A percentile compares a stretch with the other conserved stretches of the same genome.
phyloP scores from a whole-genome alignment of 2,797 vertebrate species.

The Basileuterus tristriatus region DNA sequence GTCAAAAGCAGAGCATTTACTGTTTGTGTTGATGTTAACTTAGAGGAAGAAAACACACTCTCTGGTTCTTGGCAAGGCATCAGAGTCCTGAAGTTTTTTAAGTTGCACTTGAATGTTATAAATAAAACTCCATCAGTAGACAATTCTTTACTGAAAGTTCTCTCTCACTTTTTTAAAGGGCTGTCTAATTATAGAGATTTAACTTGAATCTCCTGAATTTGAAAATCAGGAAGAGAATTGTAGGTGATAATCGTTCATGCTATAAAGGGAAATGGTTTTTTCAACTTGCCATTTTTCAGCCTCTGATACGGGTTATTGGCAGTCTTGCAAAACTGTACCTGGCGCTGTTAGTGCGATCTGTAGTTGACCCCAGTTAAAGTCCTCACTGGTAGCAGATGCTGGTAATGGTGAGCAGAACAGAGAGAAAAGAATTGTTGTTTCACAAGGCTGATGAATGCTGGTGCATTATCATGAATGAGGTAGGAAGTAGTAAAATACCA shows the following conservation, averaged over 20 bases:
- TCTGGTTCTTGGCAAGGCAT: background rate
- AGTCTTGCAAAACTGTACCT: background rate
- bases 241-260: background rate
- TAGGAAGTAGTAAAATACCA: background rate
- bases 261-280: background rate
- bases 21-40: background rate
- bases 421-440: background rate
- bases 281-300: background rate
- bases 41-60: background rate
- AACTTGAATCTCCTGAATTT: background rate
- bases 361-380: background rate
- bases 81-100: background rate
- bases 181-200: background rate
- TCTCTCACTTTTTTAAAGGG: background rate
- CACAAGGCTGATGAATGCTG: background rate
- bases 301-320: accelerated
- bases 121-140: background rate
- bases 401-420: background rate
- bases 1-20: background rate
- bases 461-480: background rate
- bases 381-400: background rate
- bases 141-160: background rate
- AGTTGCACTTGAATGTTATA: background rate
- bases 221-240: background rate
- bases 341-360: background rate